Evolutionary conservation across 2,113 vertebrate genomes (phyloP), one percentile per base, ranked within the genome.

Genomic region (Tapirus terrestris): DNA sequence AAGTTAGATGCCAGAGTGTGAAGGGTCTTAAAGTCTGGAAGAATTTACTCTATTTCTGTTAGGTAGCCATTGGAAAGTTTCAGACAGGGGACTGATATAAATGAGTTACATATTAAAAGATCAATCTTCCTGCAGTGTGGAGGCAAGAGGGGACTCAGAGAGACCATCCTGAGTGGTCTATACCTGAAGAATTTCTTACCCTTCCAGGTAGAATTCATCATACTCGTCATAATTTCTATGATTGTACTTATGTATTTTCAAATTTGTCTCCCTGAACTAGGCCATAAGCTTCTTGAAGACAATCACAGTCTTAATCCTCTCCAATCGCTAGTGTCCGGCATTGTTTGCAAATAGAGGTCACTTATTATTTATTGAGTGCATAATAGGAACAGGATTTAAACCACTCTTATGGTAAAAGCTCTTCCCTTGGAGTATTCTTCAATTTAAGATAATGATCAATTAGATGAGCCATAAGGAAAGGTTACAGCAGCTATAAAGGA

Each of bases 361-460:
- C 6, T 87, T 93, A 84, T 20, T 87, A 61, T 82, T 92, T 82
- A 58, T 70, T 87, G 43, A 58, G 29, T 43, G 25, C 76, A 84
- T n/a, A 36, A 88, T 14, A 68, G 6, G 23, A 45, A 91, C 18
- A 88, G n/a, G 20, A 80, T 80, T 80, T 91, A 73, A 93, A 61
- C 56, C 16, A 65, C 33, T 48, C 33, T 48, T 63, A 18, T 2
- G 48, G 11, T 67, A 72, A 75, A 81, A 70, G 23, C 5, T 93
- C 65, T 65, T 63, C 18, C 36, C 2, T 51, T 33, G 13, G 33
- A 87, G 56, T 70, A 65, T 96, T 58, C 29, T 82, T 95, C 25
- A 97, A 91, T 27, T 53, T 81, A 70, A 96, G n/a, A n/a, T 79
- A 58, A 73, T 93, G 80, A 61, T 33, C 70, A 65, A 94, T 95